phyloP scores from a whole-genome alignment of 2,113 vertebrate genomes.

The Saguinus midas region DNA sequence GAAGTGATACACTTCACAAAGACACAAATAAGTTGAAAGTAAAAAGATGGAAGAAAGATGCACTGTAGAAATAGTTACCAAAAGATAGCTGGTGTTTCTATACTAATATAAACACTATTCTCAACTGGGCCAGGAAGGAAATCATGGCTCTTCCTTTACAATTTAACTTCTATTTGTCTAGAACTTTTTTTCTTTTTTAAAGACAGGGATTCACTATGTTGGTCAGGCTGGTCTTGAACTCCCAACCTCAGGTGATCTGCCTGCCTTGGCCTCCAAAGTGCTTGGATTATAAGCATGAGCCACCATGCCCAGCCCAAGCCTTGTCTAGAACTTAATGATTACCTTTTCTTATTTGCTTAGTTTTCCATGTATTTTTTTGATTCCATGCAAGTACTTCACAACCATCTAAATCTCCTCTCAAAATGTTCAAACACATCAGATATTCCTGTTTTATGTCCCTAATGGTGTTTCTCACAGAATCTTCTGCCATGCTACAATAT shows the following conservation, averaged over 20 bases:
- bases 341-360: slow-evolving; percentile 16
- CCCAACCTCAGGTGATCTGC: too few relatives aligned
- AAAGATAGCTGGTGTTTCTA: background rate
- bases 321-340: background rate
- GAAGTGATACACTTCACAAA: background rate
- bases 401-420: background rate
- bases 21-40: background rate
- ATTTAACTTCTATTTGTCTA: background rate
- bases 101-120: background rate
- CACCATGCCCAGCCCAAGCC: too few relatives aligned
- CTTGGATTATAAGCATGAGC: too few relatives aligned
- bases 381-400: background rate
- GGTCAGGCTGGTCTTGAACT: too few relatives aligned
- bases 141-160: background rate
- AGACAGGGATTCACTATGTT: too few relatives aligned
- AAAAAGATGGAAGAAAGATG: background rate
- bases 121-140: background rate
- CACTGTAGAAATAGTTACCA: background rate
- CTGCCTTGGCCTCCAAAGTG: too few relatives aligned
- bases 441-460: background rate
- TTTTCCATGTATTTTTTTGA: background rate
- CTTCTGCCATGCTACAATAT: background rate
- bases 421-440: background rate
- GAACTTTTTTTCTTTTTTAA: background rate
- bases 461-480: background rate